Evolutionary conservation across 1,140 invertebrate species (phyloP).

Genomic region (Anadara kagoshimensis): DNA sequence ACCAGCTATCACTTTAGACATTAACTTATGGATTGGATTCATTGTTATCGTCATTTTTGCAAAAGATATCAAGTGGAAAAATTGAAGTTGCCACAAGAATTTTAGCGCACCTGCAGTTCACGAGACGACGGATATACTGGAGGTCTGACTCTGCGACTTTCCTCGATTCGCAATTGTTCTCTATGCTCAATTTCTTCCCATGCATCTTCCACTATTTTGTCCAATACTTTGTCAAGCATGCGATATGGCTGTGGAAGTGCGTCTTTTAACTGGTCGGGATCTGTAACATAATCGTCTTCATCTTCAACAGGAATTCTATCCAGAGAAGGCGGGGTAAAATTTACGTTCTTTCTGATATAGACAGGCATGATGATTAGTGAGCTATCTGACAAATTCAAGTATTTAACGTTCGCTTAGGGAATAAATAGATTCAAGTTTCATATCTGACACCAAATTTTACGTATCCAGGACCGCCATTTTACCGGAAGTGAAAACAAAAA

Average conservation of each 20-base stretch:
- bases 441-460: not conserved
- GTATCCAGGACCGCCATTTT: slow-evolving; percentile 52
- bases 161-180: slow-evolving; percentile 53
- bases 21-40: not conserved
- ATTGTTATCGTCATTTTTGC: no score
- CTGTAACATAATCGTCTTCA: slow-evolving; percentile 68
- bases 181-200: slow-evolving; percentile 61
- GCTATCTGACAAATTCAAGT: no score
- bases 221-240: slow-evolving; percentile 67
- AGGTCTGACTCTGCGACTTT: slow-evolving; percentile 55
- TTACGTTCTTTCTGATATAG: slow-evolving; percentile 64
- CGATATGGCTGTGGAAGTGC: slow-evolving; percentile 69
- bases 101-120: slow-evolving; percentile 28
- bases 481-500: slow-evolving; percentile 56
- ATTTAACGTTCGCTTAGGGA: not conserved
- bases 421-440: not conserved
- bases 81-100: slow-evolving; percentile 5
- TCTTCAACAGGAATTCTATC: slow-evolving; percentile 59
- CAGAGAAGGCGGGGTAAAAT: slow-evolving; percentile 64
- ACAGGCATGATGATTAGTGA: slow-evolving; percentile 59
- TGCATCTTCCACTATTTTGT: slow-evolving; percentile 57
- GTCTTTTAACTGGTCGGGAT: slow-evolving; percentile 67
- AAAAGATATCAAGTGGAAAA: not conserved
- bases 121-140: slow-evolving; percentile 58
- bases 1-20: no score